Conservation (phyloP, 2,797 vertebrate genomes). For the Bradypodion pumilum region DNA sequence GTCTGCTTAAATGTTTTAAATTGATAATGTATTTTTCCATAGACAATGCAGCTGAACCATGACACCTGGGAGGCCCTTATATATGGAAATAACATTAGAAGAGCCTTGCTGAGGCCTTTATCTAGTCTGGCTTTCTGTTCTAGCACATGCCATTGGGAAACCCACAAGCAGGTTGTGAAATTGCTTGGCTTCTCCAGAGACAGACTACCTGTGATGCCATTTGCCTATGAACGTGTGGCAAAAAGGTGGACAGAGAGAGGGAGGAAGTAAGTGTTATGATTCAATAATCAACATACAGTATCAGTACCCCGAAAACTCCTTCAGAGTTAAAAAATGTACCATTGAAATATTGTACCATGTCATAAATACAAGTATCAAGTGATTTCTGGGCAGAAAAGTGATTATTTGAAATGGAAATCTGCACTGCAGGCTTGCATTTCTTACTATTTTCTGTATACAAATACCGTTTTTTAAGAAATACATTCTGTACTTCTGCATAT, state of each 20-base stretch:
- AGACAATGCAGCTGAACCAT: too few species aligned
- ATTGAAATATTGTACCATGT: background rate
- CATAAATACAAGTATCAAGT: slow-evolving; percentile 11
- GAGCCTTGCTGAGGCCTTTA: background rate
- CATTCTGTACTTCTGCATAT: slow-evolving; percentile 16
- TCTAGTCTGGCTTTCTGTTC: background rate
- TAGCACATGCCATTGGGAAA: background rate
- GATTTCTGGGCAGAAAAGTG: slow-evolving; percentile 14
- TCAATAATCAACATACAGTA: slow-evolving; percentile 9
- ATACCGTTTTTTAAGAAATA: background rate
- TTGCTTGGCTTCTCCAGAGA: background rate
- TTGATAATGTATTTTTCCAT: background rate
- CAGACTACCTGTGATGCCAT: background rate
- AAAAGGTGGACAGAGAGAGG: background rate
- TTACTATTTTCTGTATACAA: background rate
- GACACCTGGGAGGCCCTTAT: too few species aligned
- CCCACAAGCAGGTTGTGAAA: background rate
- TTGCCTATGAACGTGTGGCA: background rate
- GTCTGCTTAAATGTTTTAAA: background rate
- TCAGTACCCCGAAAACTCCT: background rate
- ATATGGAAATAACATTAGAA: too few species aligned
- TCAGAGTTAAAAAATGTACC: background rate
- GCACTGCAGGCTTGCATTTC: slow-evolving; percentile 3
- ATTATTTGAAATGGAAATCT: slow-evolving; percentile 21
- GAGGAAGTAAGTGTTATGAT: background rate